Percentiles rank a stretch among this genome's conserved stretches.
Evolutionary conservation across 2,113 vertebrate species (phyloP).

Genomic region (Nematolebias whitei): DNA sequence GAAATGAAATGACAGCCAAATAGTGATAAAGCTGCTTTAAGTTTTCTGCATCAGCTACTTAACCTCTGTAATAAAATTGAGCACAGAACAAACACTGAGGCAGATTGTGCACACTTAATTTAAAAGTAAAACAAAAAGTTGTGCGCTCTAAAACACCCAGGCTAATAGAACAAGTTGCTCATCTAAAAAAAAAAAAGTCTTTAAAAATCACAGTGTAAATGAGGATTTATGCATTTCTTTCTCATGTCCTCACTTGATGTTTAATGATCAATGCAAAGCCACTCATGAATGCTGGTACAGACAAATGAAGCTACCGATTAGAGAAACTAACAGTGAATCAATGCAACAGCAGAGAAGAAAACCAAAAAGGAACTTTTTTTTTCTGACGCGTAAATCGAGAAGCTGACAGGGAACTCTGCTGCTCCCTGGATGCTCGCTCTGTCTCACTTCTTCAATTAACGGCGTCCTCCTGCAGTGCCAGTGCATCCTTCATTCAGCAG

Average conservation of each 20-base stretch:
- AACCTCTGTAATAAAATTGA: too few relatives aligned
- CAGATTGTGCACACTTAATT: too few relatives aligned
- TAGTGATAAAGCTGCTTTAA: too few relatives aligned
- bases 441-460: not conserved
- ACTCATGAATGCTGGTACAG: not conserved
- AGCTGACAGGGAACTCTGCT: not conserved
- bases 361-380: not conserved
- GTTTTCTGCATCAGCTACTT: too few relatives aligned
- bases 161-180: not conserved
- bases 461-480: not conserved
- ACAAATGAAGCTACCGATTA: not conserved
- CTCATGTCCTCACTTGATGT: not conserved
- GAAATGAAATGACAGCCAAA: too few relatives aligned
- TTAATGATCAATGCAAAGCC: not conserved
- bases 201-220: not conserved
- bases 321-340: not conserved
- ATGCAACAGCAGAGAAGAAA: not conserved
- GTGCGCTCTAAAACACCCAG: not conserved
- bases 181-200: not conserved
- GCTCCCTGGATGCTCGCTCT: not conserved
- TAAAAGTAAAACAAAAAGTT: too few relatives aligned
- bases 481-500: not conserved
- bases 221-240: not conserved
- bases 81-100: too few relatives aligned
- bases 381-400: slow-evolving; percentile 1